Evolutionary conservation across 2,797 vertebrate species (phyloP), one percentile per base, ranked within the genome.

Genomic region (Antrozous pallidus): DNA sequence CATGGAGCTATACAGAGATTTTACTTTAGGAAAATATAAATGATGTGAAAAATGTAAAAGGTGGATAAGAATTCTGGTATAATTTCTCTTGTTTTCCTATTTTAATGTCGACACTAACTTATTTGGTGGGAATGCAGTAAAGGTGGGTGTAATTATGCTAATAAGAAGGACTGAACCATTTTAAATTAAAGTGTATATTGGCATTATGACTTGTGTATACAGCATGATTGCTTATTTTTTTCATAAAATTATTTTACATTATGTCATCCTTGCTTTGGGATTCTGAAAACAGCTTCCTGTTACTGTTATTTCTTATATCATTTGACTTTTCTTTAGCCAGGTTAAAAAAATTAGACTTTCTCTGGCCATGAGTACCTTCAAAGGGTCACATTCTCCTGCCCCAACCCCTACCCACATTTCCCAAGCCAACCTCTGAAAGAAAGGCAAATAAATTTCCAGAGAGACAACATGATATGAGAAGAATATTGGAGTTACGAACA

Each of bases 371-470:
- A 36, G 9, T 84, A 54, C 40, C 51, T 49, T 75, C 40, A 65
- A 75, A 92, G 40, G 8, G 36, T 95, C 71, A 70, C 9, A n/a
- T 40, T 45, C 31, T n/a, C 5, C 42, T 11, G 7, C 28, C 42
- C 71, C 16, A 1, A 9, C 8, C 20, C 22, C 6, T 24, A 7
- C 28, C 8, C 18, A 7, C 7, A 38, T 51, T 77, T 90, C 26
- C 49, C 16, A 65, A 65, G 22, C 20, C 51, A 71, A 17, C n/a
- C 45, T 73, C 38, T 67, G 54, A 91, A 85, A 63, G 45, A 82
- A 17, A 90, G 69, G 49, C 22, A 86, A 82, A 14, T 67, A 77
- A 49, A 89, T 94, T 88, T 90, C 40, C 65, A 79, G 69, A 80
- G 20, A 65, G 6, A 5, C 28, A 69, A 6, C 14, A 22, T 58